Percentiles rank a stretch among this genome's conserved stretches.
phyloP scores from a whole-genome alignment of 2,888 invertebrate species.

The Leucozona laternaria region DNA sequence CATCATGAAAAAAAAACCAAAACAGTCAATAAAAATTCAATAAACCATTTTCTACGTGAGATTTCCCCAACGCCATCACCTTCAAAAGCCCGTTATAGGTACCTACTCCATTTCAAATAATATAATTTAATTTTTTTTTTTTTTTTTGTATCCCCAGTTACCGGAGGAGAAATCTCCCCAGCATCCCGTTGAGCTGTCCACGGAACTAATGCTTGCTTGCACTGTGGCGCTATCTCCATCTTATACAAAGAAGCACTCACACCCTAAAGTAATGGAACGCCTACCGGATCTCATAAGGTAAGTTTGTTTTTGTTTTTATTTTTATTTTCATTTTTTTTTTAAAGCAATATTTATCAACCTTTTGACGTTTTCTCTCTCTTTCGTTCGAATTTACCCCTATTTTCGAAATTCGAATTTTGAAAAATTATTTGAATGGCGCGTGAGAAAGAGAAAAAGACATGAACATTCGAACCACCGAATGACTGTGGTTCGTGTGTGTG shows the following conservation, averaged over 20 bases:
- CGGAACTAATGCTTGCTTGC: slow-evolving; percentile 84
- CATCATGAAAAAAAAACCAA: slow-evolving; percentile 36
- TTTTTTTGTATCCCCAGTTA: slow-evolving; percentile 79
- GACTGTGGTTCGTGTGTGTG: slow-evolving; percentile 5
- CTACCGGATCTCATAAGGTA: slow-evolving; percentile 84
- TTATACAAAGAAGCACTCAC: slow-evolving; percentile 83
- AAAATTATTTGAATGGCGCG: slow-evolving; percentile 34
- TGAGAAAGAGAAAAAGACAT: slow-evolving; percentile 17
- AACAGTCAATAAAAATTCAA: slow-evolving; percentile 65
- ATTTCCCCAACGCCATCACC: slow-evolving; percentile 60
- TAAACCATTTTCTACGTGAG: slow-evolving; percentile 72
- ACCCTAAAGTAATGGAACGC: slow-evolving; percentile 84
- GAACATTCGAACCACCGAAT: neutral
- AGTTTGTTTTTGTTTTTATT: slow-evolving; percentile 77
- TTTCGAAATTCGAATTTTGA: slow-evolving; percentile 49
- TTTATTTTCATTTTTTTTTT: slow-evolving; percentile 61
- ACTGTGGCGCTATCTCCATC: slow-evolving; percentile 83
- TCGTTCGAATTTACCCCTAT: slow-evolving; percentile 46
- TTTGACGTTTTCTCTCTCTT: slow-evolving; percentile 38
- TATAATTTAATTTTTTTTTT: slow-evolving; percentile 16
- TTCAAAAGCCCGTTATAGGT: slow-evolving; percentile 34
- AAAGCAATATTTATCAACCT: slow-evolving; percentile 50
- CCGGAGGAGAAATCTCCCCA: slow-evolving; percentile 84
- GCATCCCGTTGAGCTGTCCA: slow-evolving; percentile 84
- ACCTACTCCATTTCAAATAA: slow-evolving; percentile 60